Base-by-base conservation (phyloP, 2,888 invertebrate genomes). In the Digitonthophagus gazella region DNA sequence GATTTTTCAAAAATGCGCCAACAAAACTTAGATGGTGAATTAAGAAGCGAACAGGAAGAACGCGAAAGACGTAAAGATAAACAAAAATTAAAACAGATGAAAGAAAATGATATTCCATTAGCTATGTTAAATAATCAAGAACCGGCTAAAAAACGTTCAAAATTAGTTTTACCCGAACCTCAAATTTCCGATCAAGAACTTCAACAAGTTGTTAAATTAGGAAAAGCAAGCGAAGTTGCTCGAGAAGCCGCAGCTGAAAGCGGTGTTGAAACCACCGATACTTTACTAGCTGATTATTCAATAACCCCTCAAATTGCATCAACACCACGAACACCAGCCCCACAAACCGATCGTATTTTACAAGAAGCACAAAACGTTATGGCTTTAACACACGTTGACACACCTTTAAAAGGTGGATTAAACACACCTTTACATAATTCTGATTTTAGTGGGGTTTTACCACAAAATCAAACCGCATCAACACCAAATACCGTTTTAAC, bases 331-430 rank as follows among this genome's bases (percentile, higher is more conserved):
- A 97, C 97, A 0, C 96, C 97, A 1, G 91, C 93, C 1, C 90
- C 89, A 2, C 89, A 90, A 67, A 92, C 92, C 8, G 96, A 97
- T 83, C 88, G 90, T 74, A 90, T 93, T 72, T 86, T 93, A 71
- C 91, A 97, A 89, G 98, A 98, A 84, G 98, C 98, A 0, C 97
- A 98, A 83, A 98, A 99, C 80, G 93, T 99, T 79, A 97, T 99
- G 95, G 98, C 98, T 0, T 85, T 99, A 15, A 96, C 96, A 0
- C 97, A 98, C 81, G 97, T 97, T 1, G 98, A 99, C 79, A 99
- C 98, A 0, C 98, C 98, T 0, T 84, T 99, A 15, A 98, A 98
- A 82, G 93, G 98, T 63, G 99, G 99, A 0, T 80, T 95, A 18
- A 99, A 99, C 82, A 98, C 98, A 0, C 96, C 97, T 0, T 85